Base-by-base conservation (phyloP, 2,797 vertebrate species). In the Poeciliopsis gracilis region DNA sequence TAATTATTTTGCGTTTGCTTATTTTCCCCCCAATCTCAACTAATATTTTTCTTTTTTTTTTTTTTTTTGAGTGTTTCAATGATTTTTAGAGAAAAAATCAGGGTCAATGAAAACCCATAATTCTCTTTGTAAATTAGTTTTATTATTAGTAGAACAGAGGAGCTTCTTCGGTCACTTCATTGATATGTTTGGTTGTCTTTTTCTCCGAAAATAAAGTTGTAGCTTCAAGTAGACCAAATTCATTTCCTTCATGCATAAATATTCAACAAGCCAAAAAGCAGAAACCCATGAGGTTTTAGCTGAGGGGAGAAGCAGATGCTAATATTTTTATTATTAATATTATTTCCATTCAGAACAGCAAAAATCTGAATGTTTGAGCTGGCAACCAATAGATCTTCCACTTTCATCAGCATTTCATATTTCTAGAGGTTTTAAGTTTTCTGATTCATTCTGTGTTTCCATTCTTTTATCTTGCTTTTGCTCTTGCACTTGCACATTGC, bases 241-340 rank as follows among this genome's bases (percentile, higher is more conserved):
- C 20, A 86, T 89, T 82, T 85, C 72, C 77, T 78, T 86, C 78
- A 84, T 81, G 79, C 80, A 59, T 18, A 77, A 87, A 85, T 90
- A 89, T 84, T 90, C 78, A 47, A 82, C 55, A 72, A 33, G 51
- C 75, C 57, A 76, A 36, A 77, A 75, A 84, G 79, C 76, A 86
- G 51, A 51, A 75, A 73, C 71, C 86, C 69, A 75, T 75, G 59
- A 86, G 70, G 45, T 78, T 82, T 81, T 33, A 43, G 57, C 11
- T 67, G 33, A 73, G 55, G 23, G 63, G 38, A 9, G 28, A 57
- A 77, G 47, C 78, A 80, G 79, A 88, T 81, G 81, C 70, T 81
- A 85, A 84, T 59, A 88, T 84, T 75, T 84, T 84, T 88, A 83
- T 91, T 81, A 86, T 84, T 86, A 84, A 90, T 85, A 90, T 72